Evolutionary conservation across 2,888 invertebrate genomes (phyloP).

Genomic region (Yponomeuta sedellus): DNA sequence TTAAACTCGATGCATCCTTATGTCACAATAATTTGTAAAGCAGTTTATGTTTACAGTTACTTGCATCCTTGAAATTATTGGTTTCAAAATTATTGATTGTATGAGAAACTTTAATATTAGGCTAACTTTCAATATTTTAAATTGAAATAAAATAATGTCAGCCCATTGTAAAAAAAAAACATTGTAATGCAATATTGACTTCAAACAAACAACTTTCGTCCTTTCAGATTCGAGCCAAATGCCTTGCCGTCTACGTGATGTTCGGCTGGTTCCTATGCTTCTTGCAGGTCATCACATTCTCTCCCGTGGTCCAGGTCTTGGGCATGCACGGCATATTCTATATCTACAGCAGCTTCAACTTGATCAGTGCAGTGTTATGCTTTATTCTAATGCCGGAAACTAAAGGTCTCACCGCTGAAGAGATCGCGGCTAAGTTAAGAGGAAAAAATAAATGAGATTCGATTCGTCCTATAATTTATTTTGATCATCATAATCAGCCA

Average conservation of each 20-base stretch:
- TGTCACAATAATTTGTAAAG: too few relatives aligned
- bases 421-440: conserved; percentile 24
- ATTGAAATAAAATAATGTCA: too few relatives aligned
- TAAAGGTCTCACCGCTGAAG: conserved; percentile 19
- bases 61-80: too few relatives aligned
- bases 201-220: too few relatives aligned
- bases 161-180: too few relatives aligned
- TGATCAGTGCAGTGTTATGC: conserved; percentile 13
- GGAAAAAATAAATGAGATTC: conserved; percentile 22
- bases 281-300: conserved; percentile 17
- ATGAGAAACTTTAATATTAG: too few relatives aligned
- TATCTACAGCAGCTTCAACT: conserved; percentile 18
- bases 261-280: conserved; percentile 20
- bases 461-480: neutral
- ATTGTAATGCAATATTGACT: too few relatives aligned
- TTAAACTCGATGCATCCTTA: too few relatives aligned
- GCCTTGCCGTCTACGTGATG: conserved; percentile 17
- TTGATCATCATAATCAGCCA: too few relatives aligned
- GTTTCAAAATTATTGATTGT: too few relatives aligned
- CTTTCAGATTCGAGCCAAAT: conserved; percentile 20
- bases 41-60: too few relatives aligned
- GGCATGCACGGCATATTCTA: conserved; percentile 22
- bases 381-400: conserved; percentile 19
- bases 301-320: conserved; percentile 16
- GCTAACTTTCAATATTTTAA: too few relatives aligned